Evolutionary conservation across 2,113 vertebrate species (phyloP).

Genomic region (Pagrus major): DNA sequence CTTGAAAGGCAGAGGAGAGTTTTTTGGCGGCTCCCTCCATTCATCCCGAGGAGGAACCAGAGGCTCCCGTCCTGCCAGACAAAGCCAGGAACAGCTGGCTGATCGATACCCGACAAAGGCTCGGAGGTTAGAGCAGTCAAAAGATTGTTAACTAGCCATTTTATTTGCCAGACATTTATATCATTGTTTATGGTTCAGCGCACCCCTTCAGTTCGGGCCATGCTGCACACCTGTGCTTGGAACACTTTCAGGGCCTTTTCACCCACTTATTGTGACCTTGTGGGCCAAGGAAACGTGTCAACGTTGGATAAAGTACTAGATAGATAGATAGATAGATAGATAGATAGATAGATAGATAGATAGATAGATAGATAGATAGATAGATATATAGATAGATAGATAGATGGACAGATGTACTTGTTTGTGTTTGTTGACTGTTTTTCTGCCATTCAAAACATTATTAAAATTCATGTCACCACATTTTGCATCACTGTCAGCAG

Average conservation of each 20-base stretch:
- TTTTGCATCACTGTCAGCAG: conserved; percentile 14
- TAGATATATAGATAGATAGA: conserved; percentile 13
- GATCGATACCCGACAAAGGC: conserved; percentile 87
- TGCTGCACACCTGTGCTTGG: conserved; percentile 85
- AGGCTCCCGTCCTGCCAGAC: conserved; percentile 76
- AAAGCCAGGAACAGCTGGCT: conserved; percentile 85
- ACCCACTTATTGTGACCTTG: conserved; percentile 69
- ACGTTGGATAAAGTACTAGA: not conserved
- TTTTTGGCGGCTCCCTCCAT: conserved; percentile 62
- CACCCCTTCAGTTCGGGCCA: conserved; percentile 76
- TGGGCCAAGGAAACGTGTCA: conserved; percentile 9
- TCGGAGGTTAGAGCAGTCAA: conserved; percentile 87
- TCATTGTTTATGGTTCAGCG: conserved; percentile 86
- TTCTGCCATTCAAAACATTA: not conserved
- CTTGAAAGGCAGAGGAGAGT: conserved; percentile 56
- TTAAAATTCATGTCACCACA: conserved; percentile 6
- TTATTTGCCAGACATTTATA: conserved; percentile 89
- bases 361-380: conserved; percentile 17
- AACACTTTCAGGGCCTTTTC: conserved; percentile 70
- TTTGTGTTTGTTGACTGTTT: conserved; percentile 2
- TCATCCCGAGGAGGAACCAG: conserved; percentile 77
- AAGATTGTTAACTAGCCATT: conserved; percentile 90
- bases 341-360: conserved; percentile 19
- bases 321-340: conserved; percentile 17
- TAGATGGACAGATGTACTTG: not conserved